phyloP scores from a whole-genome alignment of 2,113 vertebrate species.

The Spizaetus ornatus region DNA sequence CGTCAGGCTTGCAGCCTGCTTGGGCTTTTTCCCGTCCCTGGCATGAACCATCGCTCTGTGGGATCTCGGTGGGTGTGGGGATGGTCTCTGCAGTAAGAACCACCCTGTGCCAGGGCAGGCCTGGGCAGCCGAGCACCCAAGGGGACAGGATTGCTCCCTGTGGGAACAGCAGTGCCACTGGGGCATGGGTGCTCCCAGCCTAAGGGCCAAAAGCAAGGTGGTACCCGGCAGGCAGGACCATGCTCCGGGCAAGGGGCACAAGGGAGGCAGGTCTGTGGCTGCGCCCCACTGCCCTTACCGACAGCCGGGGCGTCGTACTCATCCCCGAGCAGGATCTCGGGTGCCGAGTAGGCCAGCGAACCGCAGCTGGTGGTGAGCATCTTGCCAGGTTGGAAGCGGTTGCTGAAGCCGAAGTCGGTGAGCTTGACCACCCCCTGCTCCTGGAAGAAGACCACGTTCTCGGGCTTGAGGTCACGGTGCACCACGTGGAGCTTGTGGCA shows the following conservation, averaged over 20 bases:
- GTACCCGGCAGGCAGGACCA: not conserved
- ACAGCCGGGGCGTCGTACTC: conserved; percentile 87
- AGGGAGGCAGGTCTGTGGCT: not conserved
- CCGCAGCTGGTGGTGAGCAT: conserved; percentile 89
- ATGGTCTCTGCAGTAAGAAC: not conserved
- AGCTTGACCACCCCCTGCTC: conserved; percentile 86
- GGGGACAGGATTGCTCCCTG: not conserved
- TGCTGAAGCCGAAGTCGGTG: conserved; percentile 90
- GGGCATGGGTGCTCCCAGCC: not conserved
- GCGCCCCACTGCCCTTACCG: conserved; percentile 68
- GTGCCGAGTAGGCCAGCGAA: conserved; percentile 85
- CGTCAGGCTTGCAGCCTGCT: not conserved
- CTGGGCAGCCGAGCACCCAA: not conserved
- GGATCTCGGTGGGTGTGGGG: accelerated
- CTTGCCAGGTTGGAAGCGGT: conserved; percentile 84
- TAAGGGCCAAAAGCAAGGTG: not conserved
- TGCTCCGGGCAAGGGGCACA: not conserved
- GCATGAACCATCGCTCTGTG: not conserved
- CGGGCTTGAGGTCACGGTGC: conserved; percentile 87
- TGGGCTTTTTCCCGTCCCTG: not conserved
- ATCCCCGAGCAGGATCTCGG: conserved; percentile 86
- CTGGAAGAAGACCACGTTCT: conserved; percentile 90
- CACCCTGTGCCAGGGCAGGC: not conserved
- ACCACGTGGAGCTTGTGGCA: conserved; percentile 88
- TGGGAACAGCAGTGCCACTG: not conserved